phyloP scores from a whole-genome alignment of 2,797 vertebrate species.

The Protonibea diacanthus region DNA sequence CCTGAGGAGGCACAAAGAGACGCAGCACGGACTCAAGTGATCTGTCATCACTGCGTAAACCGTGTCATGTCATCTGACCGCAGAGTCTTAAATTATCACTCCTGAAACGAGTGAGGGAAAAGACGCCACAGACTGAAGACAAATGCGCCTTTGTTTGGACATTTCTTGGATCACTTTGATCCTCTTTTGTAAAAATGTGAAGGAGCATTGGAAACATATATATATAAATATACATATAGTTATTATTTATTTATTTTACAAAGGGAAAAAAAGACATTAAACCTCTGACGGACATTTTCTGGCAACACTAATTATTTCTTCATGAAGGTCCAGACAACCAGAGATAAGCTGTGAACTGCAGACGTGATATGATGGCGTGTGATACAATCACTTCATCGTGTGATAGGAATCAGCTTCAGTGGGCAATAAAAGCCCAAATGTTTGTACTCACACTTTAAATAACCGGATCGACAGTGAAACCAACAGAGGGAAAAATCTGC shows the following conservation, averaged over 20 bases:
- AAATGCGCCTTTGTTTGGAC: constrained; percentile 2
- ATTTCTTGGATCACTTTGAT: constrained; percentile 10
- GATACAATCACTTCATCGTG: not conserved
- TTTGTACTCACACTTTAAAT: constrained; percentile 64
- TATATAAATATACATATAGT: not conserved
- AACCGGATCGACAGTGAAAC: constrained; percentile 62
- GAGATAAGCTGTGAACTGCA: constrained; percentile 58
- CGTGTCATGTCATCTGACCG: not conserved
- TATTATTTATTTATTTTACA: constrained; percentile 40
- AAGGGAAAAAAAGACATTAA: not conserved
- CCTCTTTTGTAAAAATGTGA: not conserved
- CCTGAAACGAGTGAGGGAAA: not conserved
- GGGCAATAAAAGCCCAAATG: constrained; percentile 67
- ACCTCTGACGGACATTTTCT: constrained; percentile 4
- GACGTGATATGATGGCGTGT: not conserved
- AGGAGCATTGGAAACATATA: constrained; percentile 5
- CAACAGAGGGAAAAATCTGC: constrained; percentile 77
- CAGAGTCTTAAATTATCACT: not conserved
- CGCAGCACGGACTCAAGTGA: constrained; percentile 95
- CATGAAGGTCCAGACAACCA: constrained; percentile 33
- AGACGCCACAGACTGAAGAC: not conserved
- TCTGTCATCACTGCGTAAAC: not conserved
- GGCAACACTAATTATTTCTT: constrained; percentile 29
- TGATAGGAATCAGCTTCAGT: constrained; percentile 21
- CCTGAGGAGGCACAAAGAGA: constrained; percentile 96